These are phyloP conservation scores for Brachionus sp. DNA, from an alignment of 1,140 invertebrate genomes.

Conservation along the genomic window DNA sequence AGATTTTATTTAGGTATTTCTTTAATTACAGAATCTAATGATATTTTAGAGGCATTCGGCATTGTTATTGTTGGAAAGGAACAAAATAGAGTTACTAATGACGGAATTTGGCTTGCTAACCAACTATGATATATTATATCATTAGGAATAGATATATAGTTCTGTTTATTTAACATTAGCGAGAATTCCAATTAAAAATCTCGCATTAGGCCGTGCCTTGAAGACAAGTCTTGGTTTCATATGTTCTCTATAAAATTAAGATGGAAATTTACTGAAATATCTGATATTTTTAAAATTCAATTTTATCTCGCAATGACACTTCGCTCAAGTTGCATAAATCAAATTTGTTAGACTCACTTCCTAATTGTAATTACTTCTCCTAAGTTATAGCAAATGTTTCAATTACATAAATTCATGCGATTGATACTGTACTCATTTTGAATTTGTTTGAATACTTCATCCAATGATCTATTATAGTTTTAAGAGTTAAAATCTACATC, in stretches of 20 bases:
- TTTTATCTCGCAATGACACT: neutral
- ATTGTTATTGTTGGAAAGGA: slow-evolving; percentile 1
- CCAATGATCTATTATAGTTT: slow-evolving; percentile 6
- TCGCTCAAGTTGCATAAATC: neutral
- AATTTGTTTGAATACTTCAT: neutral
- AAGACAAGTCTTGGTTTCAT: slow-evolving; percentile 2
- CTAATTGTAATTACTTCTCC: neutral
- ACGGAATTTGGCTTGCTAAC: slow-evolving; percentile 14
- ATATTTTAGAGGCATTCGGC: slow-evolving; percentile 27
- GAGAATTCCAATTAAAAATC: slow-evolving; percentile 31
- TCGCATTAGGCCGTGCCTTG: slow-evolving; percentile 17
- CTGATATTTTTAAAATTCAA: neutral
- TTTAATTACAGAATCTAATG: slow-evolving; percentile 34
- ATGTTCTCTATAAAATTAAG: slow-evolving; percentile 10
- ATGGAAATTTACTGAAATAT: neutral
- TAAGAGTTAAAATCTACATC: neutral
- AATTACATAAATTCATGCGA: slow-evolving; percentile 14
- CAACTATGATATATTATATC: slow-evolving; percentile 28
- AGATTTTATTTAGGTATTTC: slow-evolving; percentile 37
- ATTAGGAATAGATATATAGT: neutral
- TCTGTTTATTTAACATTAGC: slow-evolving; percentile 29
- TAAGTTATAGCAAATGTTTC: slow-evolving; percentile 11
- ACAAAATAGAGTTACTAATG: slow-evolving; percentile 20
- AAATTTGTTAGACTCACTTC: neutral
- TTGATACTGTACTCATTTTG: neutral